A percentile compares a stretch with the other conserved stretches of the same genome.
Conservation (phyloP, 2,888 invertebrate species). For the Anoplius nigerrimus region DNA sequence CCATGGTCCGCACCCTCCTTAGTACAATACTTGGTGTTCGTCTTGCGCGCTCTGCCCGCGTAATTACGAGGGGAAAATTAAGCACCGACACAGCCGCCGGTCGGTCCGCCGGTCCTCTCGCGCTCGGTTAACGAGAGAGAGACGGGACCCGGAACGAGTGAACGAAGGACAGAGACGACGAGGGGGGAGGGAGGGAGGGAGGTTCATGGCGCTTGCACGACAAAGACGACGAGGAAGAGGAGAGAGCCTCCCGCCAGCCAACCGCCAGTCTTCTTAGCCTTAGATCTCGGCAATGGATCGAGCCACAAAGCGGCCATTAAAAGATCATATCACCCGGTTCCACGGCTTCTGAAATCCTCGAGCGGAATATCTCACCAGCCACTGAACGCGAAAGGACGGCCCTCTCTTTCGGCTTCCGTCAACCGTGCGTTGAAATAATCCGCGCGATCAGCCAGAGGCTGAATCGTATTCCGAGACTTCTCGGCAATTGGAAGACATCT, state of each 20-base stretch:
- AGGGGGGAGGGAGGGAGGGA: slow-evolving; percentile 38
- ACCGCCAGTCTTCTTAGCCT: slow-evolving; percentile 61
- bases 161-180: slow-evolving; percentile 30
- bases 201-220: slow-evolving; percentile 51
- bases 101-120: slow-evolving; percentile 63
- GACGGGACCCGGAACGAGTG: slow-evolving; percentile 17
- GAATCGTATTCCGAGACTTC: not conserved
- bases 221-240: slow-evolving; percentile 59
- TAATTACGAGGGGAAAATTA: slow-evolving; percentile 76
- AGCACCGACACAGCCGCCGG: slow-evolving; percentile 75
- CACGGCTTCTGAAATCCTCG: slow-evolving; percentile 59
- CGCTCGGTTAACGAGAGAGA: slow-evolving; percentile 59
- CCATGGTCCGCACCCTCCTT: slow-evolving; percentile 57
- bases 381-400: slow-evolving; percentile 38
- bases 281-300: slow-evolving; percentile 72
- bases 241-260: slow-evolving; percentile 50
- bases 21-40: slow-evolving; percentile 60
- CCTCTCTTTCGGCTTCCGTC: slow-evolving; percentile 23
- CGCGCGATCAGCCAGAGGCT: not conserved
- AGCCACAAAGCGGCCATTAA: slow-evolving; percentile 75
- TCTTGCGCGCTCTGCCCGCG: slow-evolving; percentile 65
- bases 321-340: slow-evolving; percentile 73
- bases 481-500: no score
- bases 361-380: slow-evolving; percentile 44
- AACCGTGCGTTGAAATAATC: not conserved